phyloP scores from a whole-genome alignment of 2,888 invertebrate species.

The Spilarctia lutea region DNA sequence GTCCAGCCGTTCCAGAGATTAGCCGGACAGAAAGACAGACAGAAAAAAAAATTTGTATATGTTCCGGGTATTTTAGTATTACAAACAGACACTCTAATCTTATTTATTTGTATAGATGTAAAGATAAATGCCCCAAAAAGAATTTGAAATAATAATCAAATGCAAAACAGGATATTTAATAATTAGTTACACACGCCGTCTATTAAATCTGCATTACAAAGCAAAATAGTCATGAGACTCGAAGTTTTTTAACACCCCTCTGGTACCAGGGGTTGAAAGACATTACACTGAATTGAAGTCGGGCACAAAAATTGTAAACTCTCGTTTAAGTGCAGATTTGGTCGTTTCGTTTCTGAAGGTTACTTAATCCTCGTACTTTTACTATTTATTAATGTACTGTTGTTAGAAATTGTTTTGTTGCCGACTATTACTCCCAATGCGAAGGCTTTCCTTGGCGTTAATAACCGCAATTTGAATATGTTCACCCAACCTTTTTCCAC shows the following conservation, averaged over 20 bases:
- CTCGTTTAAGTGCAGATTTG: constrained; percentile 1
- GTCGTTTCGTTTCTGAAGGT: neutral
- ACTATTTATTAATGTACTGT: constrained; percentile 1
- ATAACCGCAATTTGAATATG: neutral
- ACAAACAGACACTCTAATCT: too few relatives aligned
- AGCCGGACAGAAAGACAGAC: too few relatives aligned
- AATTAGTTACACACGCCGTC: neutral
- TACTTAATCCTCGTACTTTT: neutral
- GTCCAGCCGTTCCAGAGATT: too few relatives aligned
- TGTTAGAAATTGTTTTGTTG: neutral
- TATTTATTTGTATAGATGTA: too few relatives aligned
- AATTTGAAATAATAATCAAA: too few relatives aligned
- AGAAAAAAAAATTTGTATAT: too few relatives aligned
- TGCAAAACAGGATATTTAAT: too few relatives aligned
- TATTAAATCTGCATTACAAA: neutral
- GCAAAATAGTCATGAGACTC: neutral
- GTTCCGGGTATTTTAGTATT: too few relatives aligned
- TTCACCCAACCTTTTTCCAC: neutral
- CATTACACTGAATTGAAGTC: constrained; percentile 1
- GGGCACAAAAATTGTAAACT: constrained; percentile 1
- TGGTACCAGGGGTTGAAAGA: neutral
- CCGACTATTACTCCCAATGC: neutral
- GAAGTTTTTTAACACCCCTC: neutral
- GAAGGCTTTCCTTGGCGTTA: neutral
- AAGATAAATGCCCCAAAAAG: too few relatives aligned